A percentile compares a stretch with the other conserved stretches of the same genome.
Evolutionary conservation across 2,888 invertebrate species (phyloP).

Genomic region (Leptarthrus brevirostris): DNA sequence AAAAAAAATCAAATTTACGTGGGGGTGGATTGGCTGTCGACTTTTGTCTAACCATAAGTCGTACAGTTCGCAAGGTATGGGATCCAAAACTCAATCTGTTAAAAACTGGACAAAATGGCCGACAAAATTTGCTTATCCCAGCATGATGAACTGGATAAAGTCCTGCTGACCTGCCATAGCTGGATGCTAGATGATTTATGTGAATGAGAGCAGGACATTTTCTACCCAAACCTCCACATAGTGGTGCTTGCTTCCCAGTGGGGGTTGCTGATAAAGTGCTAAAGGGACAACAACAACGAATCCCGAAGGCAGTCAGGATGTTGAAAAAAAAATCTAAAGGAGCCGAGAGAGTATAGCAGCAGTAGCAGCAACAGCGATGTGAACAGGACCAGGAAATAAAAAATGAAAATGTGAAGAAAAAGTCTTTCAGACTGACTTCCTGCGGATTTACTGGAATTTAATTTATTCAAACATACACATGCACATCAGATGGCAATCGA

Average conservation of each 20-base stretch:
- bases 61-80: not conserved
- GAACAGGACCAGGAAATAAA: conserved; percentile 42
- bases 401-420: conserved; percentile 50
- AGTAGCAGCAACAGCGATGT: conserved; percentile 31
- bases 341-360: conserved; percentile 1
- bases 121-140: conserved; percentile 44
- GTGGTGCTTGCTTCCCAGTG: conserved; percentile 6
- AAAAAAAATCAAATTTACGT: not conserved
- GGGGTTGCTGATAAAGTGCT: conserved; percentile 18
- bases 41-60: not conserved
- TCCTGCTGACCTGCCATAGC: conserved; percentile 47
- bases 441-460: conserved; percentile 66
- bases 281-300: conserved; percentile 16
- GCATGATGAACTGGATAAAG: conserved; percentile 35
- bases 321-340: not conserved
- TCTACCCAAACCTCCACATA: conserved; percentile 18
- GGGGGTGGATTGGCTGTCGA: not conserved
- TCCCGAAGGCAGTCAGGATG: not conserved
- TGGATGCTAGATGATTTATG: conserved; percentile 43
- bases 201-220: conserved; percentile 24
- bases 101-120: conserved; percentile 49
- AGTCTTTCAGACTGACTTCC: conserved; percentile 64
- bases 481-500: conserved; percentile 52
- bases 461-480: conserved; percentile 64
- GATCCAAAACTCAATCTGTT: conserved; percentile 28